These are phyloP conservation scores for Drepana arcuata DNA, from an alignment of 1,140 invertebrate genomes.

Conservation along the genomic window DNA sequence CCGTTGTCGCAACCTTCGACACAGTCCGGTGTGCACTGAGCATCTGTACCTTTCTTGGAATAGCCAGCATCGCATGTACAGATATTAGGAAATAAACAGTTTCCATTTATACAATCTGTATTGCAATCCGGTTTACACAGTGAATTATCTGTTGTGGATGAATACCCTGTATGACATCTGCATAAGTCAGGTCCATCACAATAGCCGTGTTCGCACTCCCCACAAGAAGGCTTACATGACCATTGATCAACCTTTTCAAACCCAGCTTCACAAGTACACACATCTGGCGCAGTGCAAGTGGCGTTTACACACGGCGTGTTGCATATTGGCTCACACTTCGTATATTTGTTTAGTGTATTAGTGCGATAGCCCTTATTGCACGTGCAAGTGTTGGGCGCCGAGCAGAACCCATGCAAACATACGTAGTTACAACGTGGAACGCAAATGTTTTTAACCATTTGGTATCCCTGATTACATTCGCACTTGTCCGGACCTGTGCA, in stretches of 20 bases:
- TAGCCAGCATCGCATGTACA: too few relatives aligned
- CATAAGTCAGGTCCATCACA: slow-evolving; percentile 71
- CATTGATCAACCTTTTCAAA: slow-evolving; percentile 50
- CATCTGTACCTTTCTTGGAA: too few relatives aligned
- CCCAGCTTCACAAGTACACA: slow-evolving; percentile 68
- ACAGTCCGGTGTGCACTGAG: too few relatives aligned
- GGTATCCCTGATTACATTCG: slow-evolving; percentile 59
- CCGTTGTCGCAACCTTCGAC: too few relatives aligned
- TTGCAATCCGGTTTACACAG: slow-evolving; percentile 12
- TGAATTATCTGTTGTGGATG: slow-evolving; percentile 21
- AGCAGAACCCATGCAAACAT: slow-evolving; percentile 37
- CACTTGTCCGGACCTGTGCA: slow-evolving; percentile 73
- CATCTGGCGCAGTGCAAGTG: slow-evolving; percentile 49
- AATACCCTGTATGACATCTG: slow-evolving; percentile 33
- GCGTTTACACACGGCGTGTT: slow-evolving; percentile 62
- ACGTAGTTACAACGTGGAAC: slow-evolving; percentile 29
- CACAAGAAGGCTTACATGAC: slow-evolving; percentile 23
- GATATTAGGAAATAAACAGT: too few relatives aligned
- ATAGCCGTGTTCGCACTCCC: slow-evolving; percentile 64
- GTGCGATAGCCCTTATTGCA: slow-evolving; percentile 13
- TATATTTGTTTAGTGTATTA: background rate
- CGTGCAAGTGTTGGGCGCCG: slow-evolving; percentile 24
- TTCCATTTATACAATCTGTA: slow-evolving; percentile 6
- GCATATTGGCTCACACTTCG: slow-evolving; percentile 32
- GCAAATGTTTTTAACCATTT: slow-evolving; percentile 1